Evolutionary conservation across 2,797 vertebrate genomes (phyloP).

Genomic region (Pipistrellus pygmaeus): DNA sequence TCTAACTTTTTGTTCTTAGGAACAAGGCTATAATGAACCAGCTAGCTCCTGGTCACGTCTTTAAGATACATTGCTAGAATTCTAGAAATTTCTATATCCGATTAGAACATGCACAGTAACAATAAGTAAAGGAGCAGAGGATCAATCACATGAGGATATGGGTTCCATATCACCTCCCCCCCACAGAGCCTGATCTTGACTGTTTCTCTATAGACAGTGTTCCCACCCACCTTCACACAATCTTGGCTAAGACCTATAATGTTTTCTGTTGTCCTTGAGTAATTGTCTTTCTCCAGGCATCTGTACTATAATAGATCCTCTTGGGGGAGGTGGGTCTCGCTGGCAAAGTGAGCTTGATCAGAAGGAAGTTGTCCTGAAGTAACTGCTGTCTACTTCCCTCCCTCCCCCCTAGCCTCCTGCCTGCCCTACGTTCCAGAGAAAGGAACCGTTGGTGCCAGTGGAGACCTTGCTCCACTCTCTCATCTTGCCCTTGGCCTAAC

Average conservation of each 20-base stretch:
- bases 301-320: background rate
- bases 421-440: slow-evolving; percentile 98
- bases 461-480: slow-evolving; percentile 97
- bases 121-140: background rate
- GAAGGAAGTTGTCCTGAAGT: background rate
- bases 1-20: slow-evolving; percentile 29
- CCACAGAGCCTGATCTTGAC: background rate
- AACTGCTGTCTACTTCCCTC: background rate
- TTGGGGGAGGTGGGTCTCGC: background rate
- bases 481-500: slow-evolving; percentile 98
- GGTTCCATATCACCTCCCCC: background rate
- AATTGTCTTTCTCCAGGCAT: background rate
- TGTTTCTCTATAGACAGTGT: background rate
- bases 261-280: background rate
- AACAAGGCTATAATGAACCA: background rate
- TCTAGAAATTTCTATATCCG: background rate
- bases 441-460: slow-evolving; percentile 98
- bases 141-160: background rate
- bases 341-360: background rate
- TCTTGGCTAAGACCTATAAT: background rate
- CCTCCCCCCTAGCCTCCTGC: slow-evolving; percentile 92
- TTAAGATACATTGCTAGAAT: background rate
- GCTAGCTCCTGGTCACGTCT: background rate
- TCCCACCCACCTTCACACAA: background rate
- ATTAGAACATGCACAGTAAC: background rate